Base-by-base conservation (phyloP, 1,140 invertebrate species). In the Samia ricini region DNA sequence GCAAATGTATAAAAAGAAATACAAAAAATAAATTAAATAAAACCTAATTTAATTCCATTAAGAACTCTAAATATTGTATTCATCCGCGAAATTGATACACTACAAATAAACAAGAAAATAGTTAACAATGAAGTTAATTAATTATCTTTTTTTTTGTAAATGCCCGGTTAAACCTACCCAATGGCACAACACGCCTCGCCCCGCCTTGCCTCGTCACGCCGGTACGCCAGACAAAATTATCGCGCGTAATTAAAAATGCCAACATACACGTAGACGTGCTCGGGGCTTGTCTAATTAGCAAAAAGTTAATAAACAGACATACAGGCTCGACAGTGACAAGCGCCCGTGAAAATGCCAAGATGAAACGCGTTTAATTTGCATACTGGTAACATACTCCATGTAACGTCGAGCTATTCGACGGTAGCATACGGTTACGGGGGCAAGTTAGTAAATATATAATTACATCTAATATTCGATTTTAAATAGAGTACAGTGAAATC, bases 311-410 rank as follows among this genome's bases (percentile, higher is more conserved):
- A 85, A 88, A 89, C 85, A 84, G 80, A 83, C 79, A 69, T 68
- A 75, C 76, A 71, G 51, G 74, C 79, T 72, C 82, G 86, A 86
- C 86, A 88, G 76, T 88, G 86, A 86, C 85, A 79, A 66, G 83
- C 80, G 72, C 79, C 75, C 76, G 76, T 83, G 81, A 66, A 88
- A 84, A 87, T 79, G 83, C 78, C 85, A 88, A 88, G 85, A 88
- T 89, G 87, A 87, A 86, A 89, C 79, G 83, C 76, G 83, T 85
- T 88, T 88, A 85, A 89, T 89, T 89, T 87, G 76, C 81, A 83
- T 77, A 80, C 76, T 79, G 76, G 77, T 76, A 79, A 48, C 12
- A 68, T 76, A n/a, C n/a, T n/a, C n/a, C 81, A 72, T 36, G 12
- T 42, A 15, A 29, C 33, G 56, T 66, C 56, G 60, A 56, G 24